These are phyloP conservation scores for Apoderus coryli DNA, from an alignment of 2,888 invertebrate genomes.

Conservation along the genomic window DNA sequence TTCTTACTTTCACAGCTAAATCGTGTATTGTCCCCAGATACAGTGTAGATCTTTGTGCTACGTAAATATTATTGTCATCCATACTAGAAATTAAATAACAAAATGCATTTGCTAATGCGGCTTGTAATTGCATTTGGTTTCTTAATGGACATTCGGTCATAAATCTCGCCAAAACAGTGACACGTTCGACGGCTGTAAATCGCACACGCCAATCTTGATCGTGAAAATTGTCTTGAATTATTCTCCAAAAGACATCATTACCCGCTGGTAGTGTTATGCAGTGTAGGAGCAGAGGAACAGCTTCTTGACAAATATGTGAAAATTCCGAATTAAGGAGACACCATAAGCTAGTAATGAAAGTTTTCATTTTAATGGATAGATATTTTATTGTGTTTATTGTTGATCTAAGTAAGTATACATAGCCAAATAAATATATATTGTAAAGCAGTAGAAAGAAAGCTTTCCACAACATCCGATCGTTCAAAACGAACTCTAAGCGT, in stretches of 20 bases:
- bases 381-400: not conserved
- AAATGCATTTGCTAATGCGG: slow-evolving; percentile 90
- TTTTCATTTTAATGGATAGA: not conserved
- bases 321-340: slow-evolving; percentile 80
- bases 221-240: slow-evolving; percentile 92
- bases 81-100: slow-evolving; percentile 91
- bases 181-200: slow-evolving; percentile 91
- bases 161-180: slow-evolving; percentile 82
- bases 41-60: slow-evolving; percentile 84
- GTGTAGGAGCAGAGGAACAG: slow-evolving; percentile 85
- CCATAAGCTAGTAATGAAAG: slow-evolving; percentile 61
- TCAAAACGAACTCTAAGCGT: too few relatives aligned
- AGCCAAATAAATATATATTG: too few relatives aligned
- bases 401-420: too few relatives aligned
- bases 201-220: slow-evolving; percentile 76
- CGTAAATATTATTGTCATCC: slow-evolving; percentile 90
- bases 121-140: slow-evolving; percentile 72
- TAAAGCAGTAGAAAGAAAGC: too few relatives aligned
- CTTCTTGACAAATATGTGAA: slow-evolving; percentile 86
- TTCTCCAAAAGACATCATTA: slow-evolving; percentile 88
- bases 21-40: slow-evolving; percentile 90
- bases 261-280: slow-evolving; percentile 90
- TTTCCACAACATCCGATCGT: too few relatives aligned
- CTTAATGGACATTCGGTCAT: slow-evolving; percentile 82
- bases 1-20: slow-evolving; percentile 60